These are phyloP conservation scores for Haliclona indistincta DNA, from an alignment of 37 sponge, comb jelly and placozoan species.

Conservation along the genomic window DNA sequence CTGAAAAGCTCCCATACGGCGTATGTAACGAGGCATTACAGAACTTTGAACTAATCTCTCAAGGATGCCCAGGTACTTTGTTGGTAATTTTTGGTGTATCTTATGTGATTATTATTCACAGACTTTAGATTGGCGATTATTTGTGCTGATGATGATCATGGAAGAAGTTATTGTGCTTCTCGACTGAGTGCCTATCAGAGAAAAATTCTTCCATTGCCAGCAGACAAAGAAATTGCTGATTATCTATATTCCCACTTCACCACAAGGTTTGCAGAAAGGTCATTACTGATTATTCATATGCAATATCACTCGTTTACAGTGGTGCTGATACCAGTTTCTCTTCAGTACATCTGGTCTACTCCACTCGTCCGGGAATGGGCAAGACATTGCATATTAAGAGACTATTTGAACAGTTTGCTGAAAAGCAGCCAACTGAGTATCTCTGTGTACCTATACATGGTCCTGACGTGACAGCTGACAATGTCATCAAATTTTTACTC, in stretches of 20 bases:
- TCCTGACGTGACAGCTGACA: neutral
- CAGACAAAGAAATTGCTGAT: neutral
- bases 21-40: neutral
- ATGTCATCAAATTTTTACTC: neutral
- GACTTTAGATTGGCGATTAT: neutral
- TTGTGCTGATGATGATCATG: neutral
- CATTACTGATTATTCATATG: no score
- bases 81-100: no score
- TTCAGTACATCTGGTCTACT: neutral
- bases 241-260: neutral
- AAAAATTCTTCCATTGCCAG: neutral
- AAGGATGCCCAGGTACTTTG: neutral
- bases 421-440: no score
- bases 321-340: neutral
- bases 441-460: constrained; percentile 5
- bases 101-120: neutral
- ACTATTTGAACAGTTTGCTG: no score
- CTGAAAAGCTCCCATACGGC: constrained; percentile 3
- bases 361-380: constrained; percentile 1
- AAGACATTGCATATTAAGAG: constrained; percentile 1
- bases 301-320: no score
- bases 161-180: neutral
- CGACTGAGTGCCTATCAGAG: constrained; percentile 1
- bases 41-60: neutral
- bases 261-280: no score